Base-by-base conservation (phyloP, 2,888 invertebrate genomes). In the Limnephilus rhombicus region DNA sequence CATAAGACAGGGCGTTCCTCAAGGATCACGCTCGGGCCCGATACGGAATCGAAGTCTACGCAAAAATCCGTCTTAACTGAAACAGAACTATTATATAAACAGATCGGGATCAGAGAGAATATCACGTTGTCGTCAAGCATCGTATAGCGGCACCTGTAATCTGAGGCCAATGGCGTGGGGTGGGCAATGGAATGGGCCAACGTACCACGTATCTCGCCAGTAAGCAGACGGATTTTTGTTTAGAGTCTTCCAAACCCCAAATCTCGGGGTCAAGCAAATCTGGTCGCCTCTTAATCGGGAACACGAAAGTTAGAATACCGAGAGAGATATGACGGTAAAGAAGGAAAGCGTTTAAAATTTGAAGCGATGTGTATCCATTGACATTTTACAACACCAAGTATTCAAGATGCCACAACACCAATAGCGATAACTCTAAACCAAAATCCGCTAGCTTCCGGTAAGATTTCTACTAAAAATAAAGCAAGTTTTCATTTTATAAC, bases 361-460 rank as follows among this genome's bases (percentile, higher is more conserved):
- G 37, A 89, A 81, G 88, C 88, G 24, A 89, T 89, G 68, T 68
- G 80, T 90, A 92, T 92, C 89, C 91, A 92, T 89, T 89, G 91
- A 92, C 90, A 93, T 41, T 68, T 89, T 92, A 92, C 92, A 93
- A 92, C 93, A 92, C 89, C 91, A 90, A 93, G 81, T 88, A 86
- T 90, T 91, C 93, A 93, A 90, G 93, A 92, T 93, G 93, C 93
- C 92, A 93, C 93, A 93, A 93, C 93, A 93, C 82, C 93, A 85
- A 93, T 93, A 93, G 93, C 93, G 92, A 93, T 91, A 93, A 93
- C 93, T 93, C 93, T 93, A 93, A 93, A 93, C 93, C 92, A 93
- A 93, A 92, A 90, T 93, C 93, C 93, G 93, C 93, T 93, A 93
- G 90, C 93, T 89, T 90, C 92, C 91, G 88, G 91, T 92, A 37